Evolutionary conservation across 2,113 vertebrate species (phyloP), one percentile per base, ranked within the genome.

Genomic region (Embiotoca jacksoni): DNA sequence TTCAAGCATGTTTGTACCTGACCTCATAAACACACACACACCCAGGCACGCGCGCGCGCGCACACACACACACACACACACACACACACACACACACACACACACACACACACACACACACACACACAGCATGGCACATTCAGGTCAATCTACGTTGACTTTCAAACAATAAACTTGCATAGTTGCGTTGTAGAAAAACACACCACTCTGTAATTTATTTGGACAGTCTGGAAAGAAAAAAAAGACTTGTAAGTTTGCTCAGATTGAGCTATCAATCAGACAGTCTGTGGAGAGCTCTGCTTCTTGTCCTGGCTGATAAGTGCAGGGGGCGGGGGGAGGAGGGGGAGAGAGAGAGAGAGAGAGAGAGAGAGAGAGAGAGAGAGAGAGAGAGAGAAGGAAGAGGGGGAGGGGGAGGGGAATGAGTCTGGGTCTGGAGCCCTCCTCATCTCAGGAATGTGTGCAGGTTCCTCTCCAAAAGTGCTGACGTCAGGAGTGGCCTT

Each of bases 401-500:
- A 23, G 23, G 23, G 23, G 23, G 23, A 23, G 23, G 23, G 62
- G 41, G 0, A 57, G 13, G 1, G 60, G 56, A 68, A 52, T 32
- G 41, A 52, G 59, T 49, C 59, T 30, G 67, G 30, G 73, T 83
- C 85, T 91, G 88, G 89, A 81, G 70, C 67, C 62, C 73, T 84
- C 77, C 75, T 91, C 83, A 66, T 79, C 73, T 72, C 72, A 88
- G 91, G 90, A 93, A 93, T 90, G 86, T 32, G n/a, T 50, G 75
- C 72, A 73, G 81, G 74, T 89, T 87, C 73, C 67, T 82, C 79
- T 89, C 89, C 88, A 90, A 60, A 73, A 76, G 64, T 33, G 41
- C 87, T 86, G 84, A 92, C 81, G 88, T 91, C 89, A 91, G 84
- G 16, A 88, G 65, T 72, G 78, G 82, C 88, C 82, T 92, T 84